Conservation (phyloP, 2,888 invertebrate genomes). For the Chaitophorus viminalis region DNA sequence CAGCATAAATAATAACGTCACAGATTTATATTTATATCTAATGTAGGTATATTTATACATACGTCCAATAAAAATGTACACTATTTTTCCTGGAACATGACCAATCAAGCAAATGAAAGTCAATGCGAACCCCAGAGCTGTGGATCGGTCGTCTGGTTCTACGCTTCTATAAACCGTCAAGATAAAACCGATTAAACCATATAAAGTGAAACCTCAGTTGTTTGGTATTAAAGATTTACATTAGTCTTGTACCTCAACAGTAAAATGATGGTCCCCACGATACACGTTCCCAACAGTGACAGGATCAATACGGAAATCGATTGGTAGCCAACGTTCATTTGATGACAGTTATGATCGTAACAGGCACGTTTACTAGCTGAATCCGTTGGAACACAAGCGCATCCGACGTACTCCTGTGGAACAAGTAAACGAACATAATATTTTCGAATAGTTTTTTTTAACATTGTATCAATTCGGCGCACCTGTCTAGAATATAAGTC, state of each 20-base stretch:
- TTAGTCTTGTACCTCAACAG: conserved; percentile 31
- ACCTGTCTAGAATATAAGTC: conserved; percentile 41
- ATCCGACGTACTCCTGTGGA: conserved; percentile 68
- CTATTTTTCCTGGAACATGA: conserved; percentile 74
- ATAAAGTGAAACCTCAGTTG: not conserved
- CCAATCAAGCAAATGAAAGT: conserved; percentile 71
- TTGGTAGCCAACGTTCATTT: conserved; percentile 68
- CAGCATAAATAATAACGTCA: not conserved
- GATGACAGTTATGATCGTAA: conserved; percentile 68
- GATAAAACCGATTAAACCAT: not conserved
- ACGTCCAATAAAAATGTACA: conserved; percentile 74
- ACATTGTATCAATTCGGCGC: not conserved
- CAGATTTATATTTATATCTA: no score
- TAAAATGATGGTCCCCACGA: conserved; percentile 47
- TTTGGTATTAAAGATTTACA: not conserved
- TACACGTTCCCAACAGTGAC: conserved; percentile 46
- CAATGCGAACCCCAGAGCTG: conserved; percentile 72
- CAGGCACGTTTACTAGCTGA: conserved; percentile 71
- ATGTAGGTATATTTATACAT: conserved; percentile 64
- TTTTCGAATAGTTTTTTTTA: not conserved
- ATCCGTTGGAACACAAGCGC: conserved; percentile 71
- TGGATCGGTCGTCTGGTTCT: conserved; percentile 73
- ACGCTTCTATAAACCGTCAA: conserved; percentile 68
- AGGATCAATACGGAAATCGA: conserved; percentile 66
- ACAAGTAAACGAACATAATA: not conserved